Conservation (phyloP, 64 coral and sea anemone genomes). For the Astreopora myriophthalma region DNA sequence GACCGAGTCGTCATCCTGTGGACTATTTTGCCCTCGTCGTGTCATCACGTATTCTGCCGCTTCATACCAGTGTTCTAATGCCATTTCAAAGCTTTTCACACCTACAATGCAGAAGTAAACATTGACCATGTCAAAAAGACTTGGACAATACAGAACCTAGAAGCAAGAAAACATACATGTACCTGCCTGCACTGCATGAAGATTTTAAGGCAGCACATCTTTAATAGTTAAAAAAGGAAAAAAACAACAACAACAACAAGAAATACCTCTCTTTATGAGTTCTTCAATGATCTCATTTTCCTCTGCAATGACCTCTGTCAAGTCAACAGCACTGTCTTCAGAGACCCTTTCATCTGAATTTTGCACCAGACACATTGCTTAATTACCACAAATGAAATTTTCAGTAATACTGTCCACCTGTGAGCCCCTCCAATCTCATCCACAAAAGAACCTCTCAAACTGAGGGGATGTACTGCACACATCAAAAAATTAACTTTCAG, state of each 20-base stretch:
- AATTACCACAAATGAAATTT: background rate
- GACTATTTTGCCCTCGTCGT: background rate
- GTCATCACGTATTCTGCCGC: slow-evolving; percentile 41
- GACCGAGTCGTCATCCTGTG: slow-evolving; percentile 15
- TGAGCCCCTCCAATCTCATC: too few species aligned
- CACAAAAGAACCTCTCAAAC: too few species aligned
- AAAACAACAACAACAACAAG: too few species aligned
- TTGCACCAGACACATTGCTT: background rate
- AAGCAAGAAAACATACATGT: too few species aligned
- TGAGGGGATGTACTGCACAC: too few species aligned
- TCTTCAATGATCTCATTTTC: slow-evolving; percentile 28
- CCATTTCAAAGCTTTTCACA: slow-evolving; percentile 81
- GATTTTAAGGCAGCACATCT: too few species aligned
- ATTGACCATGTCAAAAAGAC: background rate
- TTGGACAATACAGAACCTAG: background rate
- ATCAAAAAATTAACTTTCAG: too few species aligned
- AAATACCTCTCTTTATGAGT: slow-evolving; percentile 35
- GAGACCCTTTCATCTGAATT: slow-evolving; percentile 34
- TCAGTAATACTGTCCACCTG: background rate
- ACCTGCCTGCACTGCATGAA: too few species aligned
- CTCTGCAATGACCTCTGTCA: slow-evolving; percentile 14
- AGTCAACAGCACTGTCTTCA: slow-evolving; percentile 55
- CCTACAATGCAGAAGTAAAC: slow-evolving; percentile 16
- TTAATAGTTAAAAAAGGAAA: background rate
- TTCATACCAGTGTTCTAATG: slow-evolving; percentile 89